A percentile compares a stretch with the other conserved stretches of the same genome.
Conservation (phyloP, 2,113 vertebrate species). For the Myotis davidii region DNA sequence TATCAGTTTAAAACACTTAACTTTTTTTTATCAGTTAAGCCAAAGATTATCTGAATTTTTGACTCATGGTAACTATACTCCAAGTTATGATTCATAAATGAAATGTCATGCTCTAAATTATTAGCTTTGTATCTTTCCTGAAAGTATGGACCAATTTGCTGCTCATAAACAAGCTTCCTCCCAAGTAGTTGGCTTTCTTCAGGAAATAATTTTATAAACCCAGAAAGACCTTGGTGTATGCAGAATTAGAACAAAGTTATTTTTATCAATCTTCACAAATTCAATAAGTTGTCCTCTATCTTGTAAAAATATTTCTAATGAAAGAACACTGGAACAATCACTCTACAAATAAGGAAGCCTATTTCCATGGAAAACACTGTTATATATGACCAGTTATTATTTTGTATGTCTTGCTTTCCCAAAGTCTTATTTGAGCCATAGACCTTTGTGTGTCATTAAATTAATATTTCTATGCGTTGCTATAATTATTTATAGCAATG, state of each 20-base stretch:
- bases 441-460: neutral
- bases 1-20: neutral
- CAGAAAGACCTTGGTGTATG: neutral
- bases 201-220: neutral
- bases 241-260: constrained; percentile 15
- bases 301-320: constrained; percentile 19
- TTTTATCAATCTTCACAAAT: neutral
- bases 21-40: neutral
- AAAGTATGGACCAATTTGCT: neutral
- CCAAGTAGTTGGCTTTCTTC: neutral
- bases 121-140: neutral
- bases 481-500: constrained; percentile 48
- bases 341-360: neutral
- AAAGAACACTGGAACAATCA: neutral
- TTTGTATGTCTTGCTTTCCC: neutral
- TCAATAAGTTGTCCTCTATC: neutral
- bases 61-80: neutral
- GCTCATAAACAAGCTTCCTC: neutral
- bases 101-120: neutral
- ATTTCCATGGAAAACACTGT: neutral
- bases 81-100: neutral
- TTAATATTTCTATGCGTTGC: constrained; percentile 11
- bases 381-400: neutral
- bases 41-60: constrained; percentile 23
- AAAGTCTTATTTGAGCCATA: neutral